Conservation (phyloP, 1,140 invertebrate genomes). For the Leptinotarsa undecemlineata region DNA sequence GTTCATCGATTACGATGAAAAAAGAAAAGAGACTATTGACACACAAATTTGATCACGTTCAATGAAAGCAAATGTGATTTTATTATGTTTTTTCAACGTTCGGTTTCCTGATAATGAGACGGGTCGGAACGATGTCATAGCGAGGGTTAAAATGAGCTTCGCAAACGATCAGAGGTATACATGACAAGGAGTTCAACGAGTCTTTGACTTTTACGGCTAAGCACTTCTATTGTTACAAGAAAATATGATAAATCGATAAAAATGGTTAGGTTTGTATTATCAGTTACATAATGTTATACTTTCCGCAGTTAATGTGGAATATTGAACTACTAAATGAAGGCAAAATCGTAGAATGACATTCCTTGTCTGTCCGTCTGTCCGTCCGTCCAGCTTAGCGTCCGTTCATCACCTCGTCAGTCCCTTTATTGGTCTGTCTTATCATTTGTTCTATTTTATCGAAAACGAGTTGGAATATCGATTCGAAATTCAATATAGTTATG, state of each 20-base stretch:
- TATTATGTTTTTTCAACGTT: background rate
- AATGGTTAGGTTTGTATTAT: background rate
- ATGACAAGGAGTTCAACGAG: background rate
- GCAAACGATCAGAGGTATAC: background rate
- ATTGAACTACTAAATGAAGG: too few species aligned
- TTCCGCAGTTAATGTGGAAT: too few species aligned
- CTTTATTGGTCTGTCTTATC: too few species aligned
- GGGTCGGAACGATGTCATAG: background rate
- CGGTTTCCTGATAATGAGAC: background rate
- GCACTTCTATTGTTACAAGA: background rate
- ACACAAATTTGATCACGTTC: slow-evolving; percentile 12
- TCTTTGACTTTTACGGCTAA: background rate
- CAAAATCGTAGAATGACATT: too few species aligned
- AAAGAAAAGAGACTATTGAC: background rate
- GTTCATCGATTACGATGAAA: background rate
- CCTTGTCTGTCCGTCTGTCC: too few species aligned
- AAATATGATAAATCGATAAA: background rate
- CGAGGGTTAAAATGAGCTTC: background rate
- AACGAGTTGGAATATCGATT: too few species aligned
- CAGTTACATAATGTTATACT: too few species aligned
- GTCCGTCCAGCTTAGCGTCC: too few species aligned
- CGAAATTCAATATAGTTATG: too few species aligned
- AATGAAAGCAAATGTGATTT: slow-evolving; percentile 15
- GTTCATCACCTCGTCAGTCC: too few species aligned
- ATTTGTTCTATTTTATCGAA: too few species aligned